Evolutionary conservation across 1,140 invertebrate genomes (phyloP).

Genomic region (Aphelinus atriplicis): DNA sequence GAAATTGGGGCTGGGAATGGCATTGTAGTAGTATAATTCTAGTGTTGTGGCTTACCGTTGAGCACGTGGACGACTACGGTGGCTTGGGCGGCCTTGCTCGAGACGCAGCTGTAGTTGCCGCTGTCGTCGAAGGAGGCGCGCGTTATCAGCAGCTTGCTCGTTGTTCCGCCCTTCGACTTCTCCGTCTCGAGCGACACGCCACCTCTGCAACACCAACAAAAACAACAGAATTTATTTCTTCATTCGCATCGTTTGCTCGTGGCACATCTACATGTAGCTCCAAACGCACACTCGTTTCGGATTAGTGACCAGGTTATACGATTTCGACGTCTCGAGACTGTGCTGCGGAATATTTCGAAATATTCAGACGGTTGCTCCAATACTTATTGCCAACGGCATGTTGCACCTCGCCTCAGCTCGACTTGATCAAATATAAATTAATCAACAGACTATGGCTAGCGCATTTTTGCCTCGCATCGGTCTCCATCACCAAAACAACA

Average conservation of each 20-base stretch:
- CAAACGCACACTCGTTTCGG: not conserved
- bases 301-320: not conserved
- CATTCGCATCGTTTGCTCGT: not conserved
- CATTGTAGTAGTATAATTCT: no score
- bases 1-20: no score
- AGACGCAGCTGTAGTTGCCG: constrained; percentile 88
- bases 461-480: no score
- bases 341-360: no score
- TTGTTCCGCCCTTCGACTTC: constrained; percentile 85
- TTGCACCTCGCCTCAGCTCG: no score
- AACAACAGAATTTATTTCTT: not conserved
- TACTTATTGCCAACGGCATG: no score
- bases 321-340: not conserved
- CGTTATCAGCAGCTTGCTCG: constrained; percentile 86
- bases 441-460: no score
- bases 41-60: constrained; percentile 74
- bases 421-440: no score
- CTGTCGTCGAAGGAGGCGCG: constrained; percentile 84
- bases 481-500: no score
- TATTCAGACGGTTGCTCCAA: no score
- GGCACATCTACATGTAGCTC: not conserved
- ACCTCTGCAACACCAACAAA: constrained; percentile 63
- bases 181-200: constrained; percentile 90
- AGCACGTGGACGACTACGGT: constrained; percentile 87
- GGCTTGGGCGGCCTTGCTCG: constrained; percentile 84